Base-by-base conservation (phyloP, 2,888 invertebrate species). In the Limnephilus auricula region DNA sequence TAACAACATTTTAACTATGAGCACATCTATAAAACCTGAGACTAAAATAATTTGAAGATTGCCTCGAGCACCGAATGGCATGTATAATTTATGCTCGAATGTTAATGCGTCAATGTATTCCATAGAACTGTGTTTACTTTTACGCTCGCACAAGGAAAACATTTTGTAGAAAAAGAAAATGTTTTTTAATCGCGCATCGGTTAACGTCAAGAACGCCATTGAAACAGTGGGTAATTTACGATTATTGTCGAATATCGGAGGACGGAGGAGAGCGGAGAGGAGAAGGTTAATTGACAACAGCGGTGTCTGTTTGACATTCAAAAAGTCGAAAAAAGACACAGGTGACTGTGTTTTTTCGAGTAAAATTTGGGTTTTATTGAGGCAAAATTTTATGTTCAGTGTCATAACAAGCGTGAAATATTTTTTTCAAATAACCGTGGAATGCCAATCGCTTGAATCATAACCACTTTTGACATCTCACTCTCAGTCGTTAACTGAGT, bases 231-330 rank as follows among this genome's bases (percentile, higher is more conserved):
- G 89, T 91, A 92, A 93, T 92, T 92, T 93, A 93, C 93, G 93
- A 92, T 93, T 92, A 92, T 93, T 90, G 90, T 91, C 92, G 91
- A 89, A 92, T 85, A 79, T 90, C 89, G 79, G 92, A 91, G 91
- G 92, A 93, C 86, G 90, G 84, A 86, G 82, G 86, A 91, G 65
- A 65, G 92, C 91, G 92, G 88, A 89, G 84, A 82, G 82, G 86
- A 91, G 92, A 91, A 91, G 93, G 90, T 92, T 91, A 92, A 93
- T 93, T 92, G 92, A 92, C 92, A 91, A 89, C 92, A 78, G 92
- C 91, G 92, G 86, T 92, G 90, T 85, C 89, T 86, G 90, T 91
- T 92, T 92, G 92, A 92, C 92, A 92, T 92, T 92, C 92, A 92
- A 91, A 92, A 92, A 92, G 90, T 50, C 86, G 89, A 90, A 86